Base-by-base conservation (phyloP, 2,113 vertebrate species). In the Aix galericulata region DNA sequence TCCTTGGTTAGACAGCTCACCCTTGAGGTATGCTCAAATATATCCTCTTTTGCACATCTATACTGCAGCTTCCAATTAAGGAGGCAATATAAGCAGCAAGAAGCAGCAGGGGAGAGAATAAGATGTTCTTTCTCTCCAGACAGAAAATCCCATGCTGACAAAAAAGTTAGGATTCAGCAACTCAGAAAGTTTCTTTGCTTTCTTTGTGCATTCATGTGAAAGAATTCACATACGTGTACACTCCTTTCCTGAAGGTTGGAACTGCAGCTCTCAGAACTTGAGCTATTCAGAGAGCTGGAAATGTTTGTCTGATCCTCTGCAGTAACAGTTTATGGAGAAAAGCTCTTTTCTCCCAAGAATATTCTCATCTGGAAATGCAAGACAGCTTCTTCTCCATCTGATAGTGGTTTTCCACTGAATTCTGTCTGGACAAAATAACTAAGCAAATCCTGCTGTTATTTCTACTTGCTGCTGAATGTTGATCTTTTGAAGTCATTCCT, bases 1-100 rank as follows among this genome's bases (percentile, higher is more conserved):
- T 96, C 89, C 88, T 95, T 76, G 93, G 94, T 91, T 92, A 96
- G 96, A 96, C 63, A 96, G 93, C 94, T 96, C 94, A 97, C 93
- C 91, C 96, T 95, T 95, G 96, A 96, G 96, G 90, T 91, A 87
- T 68, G 72, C 79, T 89, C 82, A 68, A 88, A 93, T 93, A 96
- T 81, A 89, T 78, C 89, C 74, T 80, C 91, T 73, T 93, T 82
- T 93, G 69, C 72, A 91, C 64, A 93, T 92, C 82, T 82, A 64
- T 75, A 59, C 40, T 75, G 64, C 72, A 95, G 11, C 59, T 96
- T 94, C 84, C 88, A 96, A 80, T 94, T 96, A 93, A 55, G 52
- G 58, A 91, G 55, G 40, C 75, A 90, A 69, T 86, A 60, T 25
- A 60, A 89, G 55, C 52, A 69, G 59, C 14, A 76, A 77, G 86